Evolutionary conservation across 1,140 invertebrate species (phyloP).

Genomic region (Aphaenogaster ashmeadi): DNA sequence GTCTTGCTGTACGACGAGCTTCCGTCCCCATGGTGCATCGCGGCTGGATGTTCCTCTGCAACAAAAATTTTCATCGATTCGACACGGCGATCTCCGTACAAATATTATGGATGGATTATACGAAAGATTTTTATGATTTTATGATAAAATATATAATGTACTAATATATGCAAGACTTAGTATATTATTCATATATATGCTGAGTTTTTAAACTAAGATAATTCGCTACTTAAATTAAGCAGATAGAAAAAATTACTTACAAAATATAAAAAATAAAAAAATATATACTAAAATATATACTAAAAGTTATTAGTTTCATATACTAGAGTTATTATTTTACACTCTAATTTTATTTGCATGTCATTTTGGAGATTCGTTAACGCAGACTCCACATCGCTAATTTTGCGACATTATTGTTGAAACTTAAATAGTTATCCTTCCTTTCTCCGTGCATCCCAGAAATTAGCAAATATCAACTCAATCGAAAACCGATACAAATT

Average conservation of each 20-base stretch:
- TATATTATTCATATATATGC: neutral
- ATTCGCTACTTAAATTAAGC: neutral
- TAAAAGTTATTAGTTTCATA: no score
- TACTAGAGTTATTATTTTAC: neutral
- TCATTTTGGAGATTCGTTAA: neutral
- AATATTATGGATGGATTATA: neutral
- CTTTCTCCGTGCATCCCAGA: neutral
- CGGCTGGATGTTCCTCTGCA: slow-evolving; percentile 87
- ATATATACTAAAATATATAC: no score
- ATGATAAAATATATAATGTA: no score
- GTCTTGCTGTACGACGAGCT: slow-evolving; percentile 76
- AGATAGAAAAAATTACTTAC: neutral
- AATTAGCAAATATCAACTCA: slow-evolving; percentile 23
- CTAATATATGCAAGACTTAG: neutral
- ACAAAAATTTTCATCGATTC: slow-evolving; percentile 73
- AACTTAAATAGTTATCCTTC: slow-evolving; percentile 5
- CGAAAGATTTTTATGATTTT: neutral
- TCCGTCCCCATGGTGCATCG: slow-evolving; percentile 86
- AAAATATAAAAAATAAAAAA: neutral
- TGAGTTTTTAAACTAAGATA: neutral
- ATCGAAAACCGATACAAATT: slow-evolving; percentile 46
- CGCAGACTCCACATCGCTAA: neutral
- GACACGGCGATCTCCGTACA: neutral
- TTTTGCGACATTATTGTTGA: neutral
- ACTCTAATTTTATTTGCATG: neutral